These are phyloP conservation scores for Paramormyrops hopkinsi DNA, from an alignment of 2,797 vertebrate genomes.

Conservation along the genomic window DNA sequence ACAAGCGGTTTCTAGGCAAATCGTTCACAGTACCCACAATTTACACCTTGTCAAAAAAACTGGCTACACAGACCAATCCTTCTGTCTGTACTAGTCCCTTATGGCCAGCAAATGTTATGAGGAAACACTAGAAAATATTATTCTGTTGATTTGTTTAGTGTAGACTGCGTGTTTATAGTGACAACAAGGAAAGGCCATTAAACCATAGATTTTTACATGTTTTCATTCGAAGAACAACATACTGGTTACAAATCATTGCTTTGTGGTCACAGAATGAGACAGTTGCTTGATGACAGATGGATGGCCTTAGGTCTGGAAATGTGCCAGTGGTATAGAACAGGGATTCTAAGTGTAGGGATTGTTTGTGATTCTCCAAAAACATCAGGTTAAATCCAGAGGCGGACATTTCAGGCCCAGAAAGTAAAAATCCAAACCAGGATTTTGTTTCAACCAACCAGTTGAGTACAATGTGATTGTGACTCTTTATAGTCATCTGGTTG, in stretches of 20 bases:
- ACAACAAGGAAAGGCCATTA: background rate
- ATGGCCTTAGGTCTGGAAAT: background rate
- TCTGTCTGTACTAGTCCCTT: slow-evolving; percentile 16
- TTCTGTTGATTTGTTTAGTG: background rate
- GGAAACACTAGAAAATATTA: slow-evolving; percentile 18
- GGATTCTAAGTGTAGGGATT: background rate
- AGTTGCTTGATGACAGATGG: background rate
- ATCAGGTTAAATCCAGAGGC: background rate
- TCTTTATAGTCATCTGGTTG: too few species aligned
- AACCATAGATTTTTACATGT: background rate
- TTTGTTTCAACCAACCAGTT: too few species aligned
- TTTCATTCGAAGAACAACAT: background rate
- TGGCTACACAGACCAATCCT: background rate
- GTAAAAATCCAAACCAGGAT: too few species aligned
- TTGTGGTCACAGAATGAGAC: background rate
- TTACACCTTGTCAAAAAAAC: slow-evolving; percentile 21
- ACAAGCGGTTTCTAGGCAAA: slow-evolving; percentile 19
- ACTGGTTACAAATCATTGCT: background rate
- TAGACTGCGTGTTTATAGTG: background rate
- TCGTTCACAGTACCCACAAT: slow-evolving; percentile 19
- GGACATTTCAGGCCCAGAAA: too few species aligned
- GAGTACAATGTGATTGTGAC: too few species aligned
- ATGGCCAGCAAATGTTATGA: slow-evolving; percentile 28
- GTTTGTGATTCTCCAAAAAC: background rate
- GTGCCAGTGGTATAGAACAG: background rate